A percentile compares a stretch with the other conserved stretches of the same genome.
phyloP scores from a whole-genome alignment of 2,113 vertebrate species.

The Ceyx cyanopectus region DNA sequence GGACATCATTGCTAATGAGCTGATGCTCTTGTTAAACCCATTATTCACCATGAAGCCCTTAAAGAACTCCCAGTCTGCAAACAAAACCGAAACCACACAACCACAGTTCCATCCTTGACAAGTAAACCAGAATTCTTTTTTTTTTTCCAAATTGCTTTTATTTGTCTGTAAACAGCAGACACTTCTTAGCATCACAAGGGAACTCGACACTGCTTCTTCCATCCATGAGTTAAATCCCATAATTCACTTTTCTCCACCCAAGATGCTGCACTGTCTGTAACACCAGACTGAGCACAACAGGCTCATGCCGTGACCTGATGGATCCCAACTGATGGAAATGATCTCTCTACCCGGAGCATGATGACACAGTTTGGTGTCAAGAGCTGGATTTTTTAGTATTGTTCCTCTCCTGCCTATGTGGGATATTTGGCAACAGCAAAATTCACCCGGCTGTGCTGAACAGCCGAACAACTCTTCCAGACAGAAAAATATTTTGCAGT shows the following conservation, averaged over 20 bases:
- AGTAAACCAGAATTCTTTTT: neutral
- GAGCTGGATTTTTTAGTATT: neutral
- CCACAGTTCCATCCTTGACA: neutral
- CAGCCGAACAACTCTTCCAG: neutral
- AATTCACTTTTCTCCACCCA: neutral
- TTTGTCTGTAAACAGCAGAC: neutral
- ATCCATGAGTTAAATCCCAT: neutral
- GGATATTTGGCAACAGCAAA: neutral
- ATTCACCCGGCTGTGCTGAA: rapidly evolving
- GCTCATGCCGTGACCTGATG: rapidly evolving
- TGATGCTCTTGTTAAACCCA: neutral
- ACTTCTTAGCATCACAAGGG: neutral
- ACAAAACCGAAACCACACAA: neutral
- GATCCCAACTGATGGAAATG: neutral
- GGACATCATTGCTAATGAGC: neutral
- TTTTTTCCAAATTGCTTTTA: rapidly evolving
- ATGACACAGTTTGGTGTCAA: neutral
- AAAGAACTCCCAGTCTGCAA: neutral
- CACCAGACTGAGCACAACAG: rapidly evolving
- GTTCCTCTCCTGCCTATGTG: neutral
- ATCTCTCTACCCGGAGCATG: neutral
- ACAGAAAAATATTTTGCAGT: neutral
- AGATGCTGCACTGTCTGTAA: neutral
- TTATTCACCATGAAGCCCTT: neutral
- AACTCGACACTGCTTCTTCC: neutral